These are phyloP conservation scores for Halocynthia aurantium DNA, from an alignment of 23 tunicate species.

Conservation along the genomic window DNA sequence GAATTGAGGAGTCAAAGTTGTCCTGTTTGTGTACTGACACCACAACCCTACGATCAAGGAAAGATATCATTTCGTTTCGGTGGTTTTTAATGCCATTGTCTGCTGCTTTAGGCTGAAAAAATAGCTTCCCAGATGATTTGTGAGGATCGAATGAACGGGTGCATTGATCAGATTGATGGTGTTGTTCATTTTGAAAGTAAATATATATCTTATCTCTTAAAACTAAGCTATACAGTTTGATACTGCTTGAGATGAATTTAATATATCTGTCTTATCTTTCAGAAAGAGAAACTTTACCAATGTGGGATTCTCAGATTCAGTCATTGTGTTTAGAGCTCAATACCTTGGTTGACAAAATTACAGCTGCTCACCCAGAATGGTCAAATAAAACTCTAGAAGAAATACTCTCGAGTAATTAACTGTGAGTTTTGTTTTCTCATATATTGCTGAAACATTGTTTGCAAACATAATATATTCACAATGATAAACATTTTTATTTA, in stretches of 20 bases:
- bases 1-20: no score
- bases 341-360: slow-evolving; percentile 71
- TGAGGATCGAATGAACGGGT: slow-evolving; percentile 87
- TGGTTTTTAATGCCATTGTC: background rate
- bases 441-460: no score
- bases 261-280: background rate
- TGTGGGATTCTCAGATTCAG: slow-evolving; percentile 87
- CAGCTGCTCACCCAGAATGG: slow-evolving; percentile 86
- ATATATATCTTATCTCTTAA: background rate
- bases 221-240: background rate
- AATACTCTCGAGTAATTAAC: background rate
- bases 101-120: slow-evolving; percentile 49
- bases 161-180: slow-evolving; percentile 87
- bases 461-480: no score
- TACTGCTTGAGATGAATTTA: background rate
- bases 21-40: no score
- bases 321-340: slow-evolving; percentile 74
- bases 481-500: no score
- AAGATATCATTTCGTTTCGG: background rate
- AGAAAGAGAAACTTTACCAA: slow-evolving; percentile 67
- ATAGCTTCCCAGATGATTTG: slow-evolving; percentile 91
- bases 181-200: slow-evolving; percentile 75
- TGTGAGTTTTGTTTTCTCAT: no score
- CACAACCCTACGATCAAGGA: background rate
- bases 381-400: slow-evolving; percentile 51